These are phyloP conservation scores for Epizoanthus scotinus DNA, from an alignment of 92 coral and sea anemone genomes.

Conservation along the genomic window DNA sequence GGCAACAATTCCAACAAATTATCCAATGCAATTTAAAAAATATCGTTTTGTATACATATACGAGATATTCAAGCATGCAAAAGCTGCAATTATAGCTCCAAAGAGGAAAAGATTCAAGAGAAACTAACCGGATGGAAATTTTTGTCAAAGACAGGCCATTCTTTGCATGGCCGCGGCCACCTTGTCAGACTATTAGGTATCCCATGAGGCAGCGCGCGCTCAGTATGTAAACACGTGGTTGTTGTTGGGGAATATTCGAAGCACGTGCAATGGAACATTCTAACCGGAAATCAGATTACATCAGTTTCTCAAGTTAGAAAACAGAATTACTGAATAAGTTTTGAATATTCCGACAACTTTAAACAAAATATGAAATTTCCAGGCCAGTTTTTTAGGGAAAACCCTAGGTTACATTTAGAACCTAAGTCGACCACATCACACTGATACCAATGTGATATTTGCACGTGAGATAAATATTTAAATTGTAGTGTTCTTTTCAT, in stretches of 20 bases:
- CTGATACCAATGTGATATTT: too few relatives aligned
- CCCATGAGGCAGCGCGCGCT: constrained; percentile 77
- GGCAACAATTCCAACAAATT: constrained; percentile 63
- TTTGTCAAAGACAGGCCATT: constrained; percentile 78
- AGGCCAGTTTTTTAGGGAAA: neutral
- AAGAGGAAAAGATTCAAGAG: constrained; percentile 66
- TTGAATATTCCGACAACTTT: neutral
- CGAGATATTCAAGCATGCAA: constrained; percentile 46
- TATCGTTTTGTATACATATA: constrained; percentile 44
- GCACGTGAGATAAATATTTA: constrained; percentile 73
- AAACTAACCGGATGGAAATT: constrained; percentile 86
- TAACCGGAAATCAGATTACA: constrained; percentile 25
- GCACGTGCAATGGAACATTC: constrained; percentile 62
- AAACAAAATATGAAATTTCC: neutral
- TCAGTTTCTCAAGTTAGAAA: constrained; percentile 18
- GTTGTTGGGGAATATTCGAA: constrained; percentile 51
- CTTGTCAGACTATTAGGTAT: constrained; percentile 74
- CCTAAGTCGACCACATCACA: too few relatives aligned
- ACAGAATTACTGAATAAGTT: neutral
- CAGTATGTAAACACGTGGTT: constrained; percentile 88
- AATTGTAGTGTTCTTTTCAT: constrained; percentile 47
- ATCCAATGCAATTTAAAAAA: constrained; percentile 44
- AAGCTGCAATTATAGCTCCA: constrained; percentile 39
- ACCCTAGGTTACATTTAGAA: too few relatives aligned
- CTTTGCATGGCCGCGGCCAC: constrained; percentile 97